These are phyloP conservation scores for Apocheima hispidaria DNA, from an alignment of 2,888 invertebrate species.

Conservation along the genomic window DNA sequence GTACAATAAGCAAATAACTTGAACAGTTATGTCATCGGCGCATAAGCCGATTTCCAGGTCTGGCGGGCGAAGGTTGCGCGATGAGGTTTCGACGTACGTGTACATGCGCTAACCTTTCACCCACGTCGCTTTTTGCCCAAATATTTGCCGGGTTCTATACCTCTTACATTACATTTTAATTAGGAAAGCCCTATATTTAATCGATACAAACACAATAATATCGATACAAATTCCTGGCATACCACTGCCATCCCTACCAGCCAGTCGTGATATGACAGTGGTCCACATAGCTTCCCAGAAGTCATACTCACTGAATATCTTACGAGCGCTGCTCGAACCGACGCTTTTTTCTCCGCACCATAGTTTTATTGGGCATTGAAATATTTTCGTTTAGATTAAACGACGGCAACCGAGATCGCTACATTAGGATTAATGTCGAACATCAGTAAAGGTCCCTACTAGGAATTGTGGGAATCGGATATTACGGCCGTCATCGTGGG, in stretches of 20 bases:
- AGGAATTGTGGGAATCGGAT: constrained; percentile 65
- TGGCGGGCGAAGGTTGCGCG: too few species aligned
- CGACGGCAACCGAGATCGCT: constrained; percentile 78
- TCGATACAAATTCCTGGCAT: constrained; percentile 57
- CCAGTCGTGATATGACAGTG: constrained; percentile 82
- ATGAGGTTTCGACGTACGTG: too few species aligned
- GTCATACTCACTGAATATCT: constrained; percentile 81
- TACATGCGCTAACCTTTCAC: too few species aligned
- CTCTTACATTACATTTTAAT: background rate
- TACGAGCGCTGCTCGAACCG: constrained; percentile 70
- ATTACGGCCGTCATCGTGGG: constrained; percentile 46
- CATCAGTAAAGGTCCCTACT: constrained; percentile 74
- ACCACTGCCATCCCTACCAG: constrained; percentile 64
- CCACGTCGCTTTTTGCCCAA: too few species aligned
- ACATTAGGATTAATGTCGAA: constrained; percentile 84
- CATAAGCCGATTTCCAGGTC: too few species aligned
- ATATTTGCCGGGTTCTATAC: too few species aligned
- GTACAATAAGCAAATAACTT: too few species aligned
- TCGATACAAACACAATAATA: constrained; percentile 31
- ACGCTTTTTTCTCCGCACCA: constrained; percentile 72
- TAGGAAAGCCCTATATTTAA: background rate
- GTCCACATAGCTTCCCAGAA: constrained; percentile 80
- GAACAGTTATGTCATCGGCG: too few species aligned
- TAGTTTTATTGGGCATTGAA: constrained; percentile 83
- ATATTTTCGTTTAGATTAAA: constrained; percentile 85